Percentiles rank a stretch among this genome's conserved stretches.
Conservation (phyloP, 2,888 invertebrate genomes). For the Choreutis nemorana region DNA sequence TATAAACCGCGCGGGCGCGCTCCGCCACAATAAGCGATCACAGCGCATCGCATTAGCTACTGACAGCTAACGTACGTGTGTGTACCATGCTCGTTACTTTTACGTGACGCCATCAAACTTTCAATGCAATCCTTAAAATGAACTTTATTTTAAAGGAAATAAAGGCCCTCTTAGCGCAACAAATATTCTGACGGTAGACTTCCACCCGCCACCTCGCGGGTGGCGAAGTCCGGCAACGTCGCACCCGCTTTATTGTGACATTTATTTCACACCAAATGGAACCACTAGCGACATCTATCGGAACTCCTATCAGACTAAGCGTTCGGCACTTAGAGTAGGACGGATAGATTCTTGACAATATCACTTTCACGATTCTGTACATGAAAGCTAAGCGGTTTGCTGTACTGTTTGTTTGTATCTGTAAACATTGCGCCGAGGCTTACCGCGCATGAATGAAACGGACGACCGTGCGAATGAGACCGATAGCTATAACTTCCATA, state of each 20-base stretch:
- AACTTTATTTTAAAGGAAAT: conserved; percentile 15
- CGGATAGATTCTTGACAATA: conserved; percentile 57
- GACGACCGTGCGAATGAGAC: conserved; percentile 47
- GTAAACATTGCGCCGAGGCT: conserved; percentile 64
- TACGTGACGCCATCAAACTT: conserved; percentile 56
- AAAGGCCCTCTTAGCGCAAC: conserved; percentile 25
- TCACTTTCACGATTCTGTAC: conserved; percentile 66
- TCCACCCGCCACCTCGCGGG: conserved; percentile 50
- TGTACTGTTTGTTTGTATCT: conserved; percentile 67
- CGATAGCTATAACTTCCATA: conserved; percentile 15
- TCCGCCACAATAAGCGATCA: conserved; percentile 58
- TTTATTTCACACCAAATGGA: conserved; percentile 41
- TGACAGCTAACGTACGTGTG: conserved; percentile 57
- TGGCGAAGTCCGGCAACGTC: conserved; percentile 64
- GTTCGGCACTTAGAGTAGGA: conserved; percentile 54
- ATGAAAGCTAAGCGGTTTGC: conserved; percentile 67
- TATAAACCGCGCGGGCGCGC: conserved; percentile 46
- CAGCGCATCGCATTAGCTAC: conserved; percentile 63
- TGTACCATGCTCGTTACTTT: conserved; percentile 59
- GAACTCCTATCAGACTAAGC: conserved; percentile 21
- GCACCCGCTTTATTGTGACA: conserved; percentile 60
- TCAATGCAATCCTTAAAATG: conserved; percentile 20
- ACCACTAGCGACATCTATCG: conserved; percentile 57
- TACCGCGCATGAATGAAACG: conserved; percentile 67
- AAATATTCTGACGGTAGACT: conserved; percentile 29